phyloP scores from a whole-genome alignment of 1,140 invertebrate species.

The Calephelis virginiensis region DNA sequence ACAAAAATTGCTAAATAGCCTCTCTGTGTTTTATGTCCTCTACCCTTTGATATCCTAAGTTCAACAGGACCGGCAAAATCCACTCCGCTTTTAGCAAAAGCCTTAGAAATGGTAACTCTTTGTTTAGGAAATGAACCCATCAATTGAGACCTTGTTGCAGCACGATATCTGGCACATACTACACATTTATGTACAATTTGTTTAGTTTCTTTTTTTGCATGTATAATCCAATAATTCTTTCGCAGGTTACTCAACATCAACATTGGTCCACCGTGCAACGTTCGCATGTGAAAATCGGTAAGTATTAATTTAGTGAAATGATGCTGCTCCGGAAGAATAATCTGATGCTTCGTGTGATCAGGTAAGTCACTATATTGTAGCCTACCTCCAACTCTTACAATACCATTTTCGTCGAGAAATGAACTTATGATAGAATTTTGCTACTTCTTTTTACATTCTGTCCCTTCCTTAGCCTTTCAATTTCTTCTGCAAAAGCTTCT shows the following conservation, averaged over 20 bases:
- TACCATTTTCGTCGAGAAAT: not conserved
- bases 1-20: constrained; percentile 24
- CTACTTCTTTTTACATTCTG: constrained; percentile 11
- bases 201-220: constrained; percentile 17
- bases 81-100: constrained; percentile 19
- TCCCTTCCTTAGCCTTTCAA: not conserved
- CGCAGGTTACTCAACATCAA: constrained; percentile 21
- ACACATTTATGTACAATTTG: constrained; percentile 19
- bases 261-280: constrained; percentile 18
- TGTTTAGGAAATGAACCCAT: constrained; percentile 22
- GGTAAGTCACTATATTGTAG: not conserved
- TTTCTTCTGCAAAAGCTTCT: too few species aligned
- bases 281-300: constrained; percentile 15
- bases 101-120: constrained; percentile 12
- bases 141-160: not conserved
- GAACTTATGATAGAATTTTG: constrained; percentile 4
- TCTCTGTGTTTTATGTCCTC: constrained; percentile 21
- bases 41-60: constrained; percentile 18
- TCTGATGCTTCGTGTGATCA: constrained; percentile 16
- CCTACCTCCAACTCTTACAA: constrained; percentile 18
- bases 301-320: constrained; percentile 20
- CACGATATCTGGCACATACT: constrained; percentile 14
- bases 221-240: constrained; percentile 23
- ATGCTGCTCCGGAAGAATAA: constrained; percentile 14
- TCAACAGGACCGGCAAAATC: constrained; percentile 24